A percentile compares a stretch with the other conserved stretches of the same genome.
Conservation (phyloP, 1,140 invertebrate species). For the Yoshiicerus persimilis region DNA sequence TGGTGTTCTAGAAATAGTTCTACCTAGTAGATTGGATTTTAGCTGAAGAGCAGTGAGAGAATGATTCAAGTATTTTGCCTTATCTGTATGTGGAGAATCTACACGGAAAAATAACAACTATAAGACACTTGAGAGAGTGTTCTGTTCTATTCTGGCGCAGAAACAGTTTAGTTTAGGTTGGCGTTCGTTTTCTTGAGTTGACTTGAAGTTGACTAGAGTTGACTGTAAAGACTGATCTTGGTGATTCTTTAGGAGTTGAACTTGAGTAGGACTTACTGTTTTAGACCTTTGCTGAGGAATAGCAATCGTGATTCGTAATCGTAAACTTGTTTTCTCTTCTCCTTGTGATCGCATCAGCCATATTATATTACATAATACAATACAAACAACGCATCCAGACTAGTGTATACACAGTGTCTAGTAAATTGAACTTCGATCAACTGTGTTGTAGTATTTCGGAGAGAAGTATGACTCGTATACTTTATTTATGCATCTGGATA, state of each 20-base stretch:
- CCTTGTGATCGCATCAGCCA: background rate
- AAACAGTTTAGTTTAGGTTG: background rate
- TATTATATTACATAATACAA: background rate
- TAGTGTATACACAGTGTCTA: background rate
- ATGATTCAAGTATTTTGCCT: background rate
- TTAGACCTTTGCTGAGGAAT: background rate
- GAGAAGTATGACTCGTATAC: too few species aligned
- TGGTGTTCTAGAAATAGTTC: background rate
- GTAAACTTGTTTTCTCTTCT: slow-evolving; percentile 14
- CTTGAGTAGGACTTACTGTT: background rate
- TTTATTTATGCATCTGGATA: too few species aligned
- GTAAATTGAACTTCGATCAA: background rate
- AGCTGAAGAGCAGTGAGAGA: background rate
- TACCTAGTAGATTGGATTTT: slow-evolving; percentile 23
- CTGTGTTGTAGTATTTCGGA: background rate
- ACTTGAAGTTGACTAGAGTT: background rate
- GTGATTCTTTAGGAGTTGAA: background rate
- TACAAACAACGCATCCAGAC: background rate
- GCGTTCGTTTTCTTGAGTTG: background rate
- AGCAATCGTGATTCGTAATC: slow-evolving; percentile 4
- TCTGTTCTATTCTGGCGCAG: background rate
- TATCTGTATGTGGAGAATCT: background rate
- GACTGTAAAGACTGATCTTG: background rate
- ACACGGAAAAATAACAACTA: background rate
- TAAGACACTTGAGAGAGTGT: background rate